Percentiles rank a stretch among this genome's conserved stretches.
Evolutionary conservation across 2,888 invertebrate genomes (phyloP).

Genomic region (Ellobium chinense): DNA sequence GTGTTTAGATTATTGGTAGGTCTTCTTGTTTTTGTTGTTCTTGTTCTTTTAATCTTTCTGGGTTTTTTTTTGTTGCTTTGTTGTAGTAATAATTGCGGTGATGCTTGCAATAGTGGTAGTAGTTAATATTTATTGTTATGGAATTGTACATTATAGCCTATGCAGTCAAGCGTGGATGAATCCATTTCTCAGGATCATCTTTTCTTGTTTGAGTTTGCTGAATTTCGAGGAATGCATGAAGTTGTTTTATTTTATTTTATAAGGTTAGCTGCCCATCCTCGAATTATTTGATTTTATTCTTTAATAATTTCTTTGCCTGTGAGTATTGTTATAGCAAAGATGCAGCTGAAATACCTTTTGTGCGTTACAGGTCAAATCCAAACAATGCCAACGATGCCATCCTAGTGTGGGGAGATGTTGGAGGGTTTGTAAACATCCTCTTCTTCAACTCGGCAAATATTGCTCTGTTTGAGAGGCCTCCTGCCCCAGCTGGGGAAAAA

Average conservation of each 20-base stretch:
- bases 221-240: too few species aligned
- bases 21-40: not conserved
- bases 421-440: conserved; percentile 76
- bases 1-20: conserved; percentile 78
- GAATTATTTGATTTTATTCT: too few species aligned
- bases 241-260: too few species aligned
- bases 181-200: too few species aligned
- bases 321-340: too few species aligned
- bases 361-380: conserved; percentile 72
- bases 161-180: too few species aligned
- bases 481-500: conserved; percentile 77
- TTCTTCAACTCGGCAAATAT: conserved; percentile 78
- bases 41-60: not conserved
- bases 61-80: too few species aligned
- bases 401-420: conserved; percentile 78
- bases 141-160: not conserved
- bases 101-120: not conserved
- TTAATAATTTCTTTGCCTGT: too few species aligned
- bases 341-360: too few species aligned
- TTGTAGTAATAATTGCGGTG: not conserved
- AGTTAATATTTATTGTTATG: not conserved
- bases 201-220: too few species aligned
- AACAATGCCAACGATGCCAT: conserved; percentile 77
- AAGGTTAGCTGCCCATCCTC: too few species aligned
- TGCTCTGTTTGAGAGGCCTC: conserved; percentile 78